A percentile compares a stretch with the other conserved stretches of the same genome.
These are phyloP conservation scores for Pithys albifrons DNA, from an alignment of 2,113 vertebrate genomes.

Conservation along the genomic window DNA sequence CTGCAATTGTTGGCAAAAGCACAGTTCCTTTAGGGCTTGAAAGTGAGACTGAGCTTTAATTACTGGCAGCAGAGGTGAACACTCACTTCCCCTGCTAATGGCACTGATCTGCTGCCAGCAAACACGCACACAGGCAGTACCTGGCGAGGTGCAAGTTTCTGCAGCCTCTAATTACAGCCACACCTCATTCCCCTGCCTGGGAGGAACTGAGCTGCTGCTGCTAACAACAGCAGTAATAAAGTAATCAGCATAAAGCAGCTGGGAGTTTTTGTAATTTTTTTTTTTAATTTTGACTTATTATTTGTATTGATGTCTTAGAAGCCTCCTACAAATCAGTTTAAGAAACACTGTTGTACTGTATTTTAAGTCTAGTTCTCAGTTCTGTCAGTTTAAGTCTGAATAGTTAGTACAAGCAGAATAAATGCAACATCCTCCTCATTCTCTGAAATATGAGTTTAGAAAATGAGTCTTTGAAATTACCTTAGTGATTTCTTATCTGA, in stretches of 20 bases:
- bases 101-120: slow-evolving; percentile 17
- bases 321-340: neutral
- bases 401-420: neutral
- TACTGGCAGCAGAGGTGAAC: slow-evolving; percentile 1
- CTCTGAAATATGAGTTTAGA: neutral
- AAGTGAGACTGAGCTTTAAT: slow-evolving; percentile 29
- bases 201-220: neutral
- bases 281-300: neutral
- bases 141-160: neutral
- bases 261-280: neutral
- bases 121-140: neutral
- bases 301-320: neutral
- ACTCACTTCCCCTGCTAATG: slow-evolving; percentile 3
- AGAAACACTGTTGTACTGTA: neutral
- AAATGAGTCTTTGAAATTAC: neutral
- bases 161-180: neutral
- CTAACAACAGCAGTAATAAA: neutral
- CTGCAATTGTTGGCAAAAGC: neutral
- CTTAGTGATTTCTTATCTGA: neutral
- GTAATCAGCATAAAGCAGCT: neutral
- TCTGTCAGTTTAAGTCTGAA: neutral
- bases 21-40: slow-evolving; percentile 5
- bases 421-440: neutral
- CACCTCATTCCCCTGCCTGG: neutral
- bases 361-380: neutral